A percentile compares a stretch with the other conserved stretches of the same genome.
Conservation (phyloP, 2,888 invertebrate species). For the Stenodema calcarata region DNA sequence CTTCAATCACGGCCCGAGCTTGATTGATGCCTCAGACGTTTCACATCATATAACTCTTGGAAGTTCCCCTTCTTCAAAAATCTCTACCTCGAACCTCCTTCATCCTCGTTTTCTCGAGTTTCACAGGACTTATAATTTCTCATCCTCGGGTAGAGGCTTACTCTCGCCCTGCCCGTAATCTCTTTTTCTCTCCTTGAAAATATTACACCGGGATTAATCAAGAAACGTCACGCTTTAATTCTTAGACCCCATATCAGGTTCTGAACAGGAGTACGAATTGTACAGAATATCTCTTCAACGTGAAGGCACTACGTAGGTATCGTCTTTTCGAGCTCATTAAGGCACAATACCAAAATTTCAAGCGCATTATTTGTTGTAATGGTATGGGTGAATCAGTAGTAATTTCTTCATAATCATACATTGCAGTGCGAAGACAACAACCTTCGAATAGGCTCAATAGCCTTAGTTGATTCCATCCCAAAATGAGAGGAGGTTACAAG, state of each 20-base stretch:
- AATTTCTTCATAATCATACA: no score
- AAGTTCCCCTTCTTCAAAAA: not conserved
- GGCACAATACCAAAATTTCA: no score
- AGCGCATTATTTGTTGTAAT: no score
- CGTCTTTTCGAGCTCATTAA: no score
- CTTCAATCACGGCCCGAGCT: constrained; percentile 19
- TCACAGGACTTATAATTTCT: constrained; percentile 6
- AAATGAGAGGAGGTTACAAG: no score
- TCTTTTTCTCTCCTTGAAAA: not conserved
- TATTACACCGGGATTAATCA: not conserved
- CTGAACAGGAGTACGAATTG: not conserved
- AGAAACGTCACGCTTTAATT: not conserved
- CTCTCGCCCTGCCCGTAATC: not conserved
- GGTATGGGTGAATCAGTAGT: no score
- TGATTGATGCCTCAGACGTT: constrained; percentile 35
- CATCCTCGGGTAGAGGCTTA: not conserved
- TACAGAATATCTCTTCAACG: not conserved
- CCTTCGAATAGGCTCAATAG: no score
- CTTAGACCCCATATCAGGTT: not conserved
- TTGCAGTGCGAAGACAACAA: no score
- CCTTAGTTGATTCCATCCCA: no score
- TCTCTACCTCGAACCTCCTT: not conserved
- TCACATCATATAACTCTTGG: constrained; percentile 4
- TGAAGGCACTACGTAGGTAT: no score
- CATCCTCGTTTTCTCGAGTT: constrained; percentile 3